Evolutionary conservation across 2,113 vertebrate species (phyloP), one percentile per base, ranked within the genome.

Genomic region (Catharus bicknelli): DNA sequence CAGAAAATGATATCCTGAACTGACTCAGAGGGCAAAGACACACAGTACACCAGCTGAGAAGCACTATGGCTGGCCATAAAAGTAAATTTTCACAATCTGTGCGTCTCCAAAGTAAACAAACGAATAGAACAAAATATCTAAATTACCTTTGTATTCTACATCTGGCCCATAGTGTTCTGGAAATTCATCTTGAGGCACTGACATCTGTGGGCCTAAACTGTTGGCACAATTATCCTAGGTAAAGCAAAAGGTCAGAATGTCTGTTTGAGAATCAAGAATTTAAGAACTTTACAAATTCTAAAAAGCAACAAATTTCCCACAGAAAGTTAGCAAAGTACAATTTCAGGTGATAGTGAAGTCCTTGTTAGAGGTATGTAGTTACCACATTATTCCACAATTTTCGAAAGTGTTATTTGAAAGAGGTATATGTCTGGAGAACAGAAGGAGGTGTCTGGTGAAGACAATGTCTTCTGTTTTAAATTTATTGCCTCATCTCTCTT

Each of bases 211-310:
- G 53, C 38, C 92, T 62, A 23, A 81, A 53, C 45, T 95, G 85
- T 51, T 86, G 7, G 68, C 77, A 32, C 70, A 58, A 72, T 95
- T 95, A 63, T 90, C 77, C 96, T 96, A 78, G 36, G 48, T 45
- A 74, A 67, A 87, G 51, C 32, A 90, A 55, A 85, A 81, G 20
- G 13, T 70, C 30, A 88, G 43, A 82, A 58, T 10, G 9, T 34
- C 32, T 50, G 25, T 11, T 83, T 74, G 47, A 5, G 6, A 90
- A 80, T 27, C 45, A 76, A 50, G n/a, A 59, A 45, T 45, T 61
- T 68, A 61, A 45, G 27, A 77, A 53, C 27, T 36, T 73, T 22
- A 47, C 48, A 32, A 14, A 57, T 43, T 66, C 25, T 19, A 27
- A 55, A 81, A 79, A 45, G 67, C 22, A 83, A 18, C 0, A 32